phyloP scores from a whole-genome alignment of 2,113 vertebrate genomes.

The Neotragus pygmaeus region DNA sequence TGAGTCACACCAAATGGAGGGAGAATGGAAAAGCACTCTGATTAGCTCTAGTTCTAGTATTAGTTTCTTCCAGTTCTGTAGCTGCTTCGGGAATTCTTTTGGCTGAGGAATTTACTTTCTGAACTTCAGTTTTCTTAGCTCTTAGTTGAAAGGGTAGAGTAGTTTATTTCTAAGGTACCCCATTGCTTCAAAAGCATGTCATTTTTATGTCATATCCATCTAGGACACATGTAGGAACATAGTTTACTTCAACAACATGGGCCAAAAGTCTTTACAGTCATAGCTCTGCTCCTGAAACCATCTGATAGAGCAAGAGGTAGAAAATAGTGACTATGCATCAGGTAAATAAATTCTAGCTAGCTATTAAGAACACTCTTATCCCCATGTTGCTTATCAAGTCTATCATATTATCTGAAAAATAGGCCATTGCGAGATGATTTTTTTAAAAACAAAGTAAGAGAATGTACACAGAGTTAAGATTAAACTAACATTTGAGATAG shows the following conservation, averaged over 20 bases:
- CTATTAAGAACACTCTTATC: not conserved
- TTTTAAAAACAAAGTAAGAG: not conserved
- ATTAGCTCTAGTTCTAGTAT: not conserved
- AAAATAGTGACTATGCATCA: not conserved
- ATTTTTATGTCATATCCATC: not conserved
- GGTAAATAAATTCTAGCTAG: not conserved
- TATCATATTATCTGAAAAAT: not conserved
- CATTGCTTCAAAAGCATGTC: not conserved
- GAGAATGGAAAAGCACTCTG: not conserved
- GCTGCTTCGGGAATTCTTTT: not conserved
- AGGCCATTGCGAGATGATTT: not conserved
- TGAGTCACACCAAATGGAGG: not conserved
- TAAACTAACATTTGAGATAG: not conserved
- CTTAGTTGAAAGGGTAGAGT: not conserved
- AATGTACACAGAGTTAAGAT: not conserved
- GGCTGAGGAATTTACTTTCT: not conserved
- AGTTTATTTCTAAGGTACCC: not conserved
- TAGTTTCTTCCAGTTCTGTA: too few relatives aligned
- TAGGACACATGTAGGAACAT: not conserved
- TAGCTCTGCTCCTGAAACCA: not conserved
- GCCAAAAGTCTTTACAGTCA: not conserved
- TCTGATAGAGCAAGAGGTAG: not conserved
- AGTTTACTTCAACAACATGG: not conserved
- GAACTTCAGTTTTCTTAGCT: not conserved
- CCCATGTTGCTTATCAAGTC: not conserved